Evolutionary conservation across 1,140 invertebrate genomes (phyloP).

Genomic region (Hyphantria cunea): DNA sequence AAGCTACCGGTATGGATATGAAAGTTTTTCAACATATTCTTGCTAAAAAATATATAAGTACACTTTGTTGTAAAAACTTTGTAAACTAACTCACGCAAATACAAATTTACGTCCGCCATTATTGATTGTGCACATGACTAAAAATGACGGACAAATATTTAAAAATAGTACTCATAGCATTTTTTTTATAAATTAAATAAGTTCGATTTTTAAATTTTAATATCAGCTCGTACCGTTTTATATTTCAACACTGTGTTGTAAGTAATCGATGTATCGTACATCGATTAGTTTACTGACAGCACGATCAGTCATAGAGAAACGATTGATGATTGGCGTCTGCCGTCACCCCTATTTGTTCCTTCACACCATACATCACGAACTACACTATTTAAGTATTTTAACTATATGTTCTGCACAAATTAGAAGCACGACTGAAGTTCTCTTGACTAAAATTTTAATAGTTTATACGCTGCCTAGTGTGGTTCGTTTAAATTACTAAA

Average conservation of each 20-base stretch:
- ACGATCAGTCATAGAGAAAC: conserved; percentile 29
- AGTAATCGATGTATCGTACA: conserved; percentile 16
- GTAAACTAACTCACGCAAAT: too few relatives aligned
- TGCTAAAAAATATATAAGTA: too few relatives aligned
- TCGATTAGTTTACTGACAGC: conserved; percentile 31
- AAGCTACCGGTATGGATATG: background rate
- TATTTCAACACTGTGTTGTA: conserved; percentile 14
- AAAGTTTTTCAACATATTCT: too few relatives aligned
- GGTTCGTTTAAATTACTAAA: conserved; percentile 24
- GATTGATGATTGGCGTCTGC: conserved; percentile 27
- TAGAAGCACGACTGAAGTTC: conserved; percentile 27
- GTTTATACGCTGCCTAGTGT: conserved; percentile 18
- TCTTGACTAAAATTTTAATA: conserved; percentile 31
- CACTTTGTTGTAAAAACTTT: too few relatives aligned
- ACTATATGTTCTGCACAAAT: conserved; percentile 22
- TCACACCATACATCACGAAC: conserved; percentile 26
- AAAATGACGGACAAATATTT: background rate
- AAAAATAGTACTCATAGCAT: background rate
- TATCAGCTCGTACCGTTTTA: conserved; percentile 7
- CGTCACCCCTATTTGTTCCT: conserved; percentile 28
- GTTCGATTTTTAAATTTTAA: conserved; percentile 3
- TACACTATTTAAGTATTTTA: conserved; percentile 28
- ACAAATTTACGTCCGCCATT: too few relatives aligned
- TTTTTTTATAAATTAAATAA: background rate
- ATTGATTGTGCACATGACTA: too few relatives aligned